Percentiles rank a stretch among this genome's conserved stretches.
phyloP scores from a whole-genome alignment of 37 sponge, comb jelly and placozoan species.

The Ianthella basta region DNA sequence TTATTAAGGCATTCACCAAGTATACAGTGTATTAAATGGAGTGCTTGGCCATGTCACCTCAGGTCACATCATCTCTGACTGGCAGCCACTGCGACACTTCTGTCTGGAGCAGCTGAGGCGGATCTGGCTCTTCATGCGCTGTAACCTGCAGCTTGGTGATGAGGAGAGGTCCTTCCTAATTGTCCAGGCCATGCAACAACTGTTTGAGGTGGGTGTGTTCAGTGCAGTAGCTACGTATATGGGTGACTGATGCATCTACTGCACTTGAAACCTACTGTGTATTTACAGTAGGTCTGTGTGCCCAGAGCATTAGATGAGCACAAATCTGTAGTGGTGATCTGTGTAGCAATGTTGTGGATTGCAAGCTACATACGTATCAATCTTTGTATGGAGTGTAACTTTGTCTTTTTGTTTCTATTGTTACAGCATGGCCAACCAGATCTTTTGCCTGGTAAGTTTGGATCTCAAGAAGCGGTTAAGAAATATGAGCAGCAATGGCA shows the following conservation, averaged over 20 bases:
- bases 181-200: slow-evolving; percentile 37
- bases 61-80: slow-evolving; percentile 71
- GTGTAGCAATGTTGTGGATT: too few relatives aligned
- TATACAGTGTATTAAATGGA: too few relatives aligned
- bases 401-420: not conserved
- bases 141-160: slow-evolving; percentile 67
- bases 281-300: not conserved
- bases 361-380: too few relatives aligned
- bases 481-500: not conserved
- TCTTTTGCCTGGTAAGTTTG: not conserved
- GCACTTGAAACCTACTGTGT: not conserved
- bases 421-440: not conserved
- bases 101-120: slow-evolving; percentile 84
- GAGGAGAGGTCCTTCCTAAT: slow-evolving; percentile 83
- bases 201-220: slow-evolving; percentile 47
- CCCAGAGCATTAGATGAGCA: not conserved
- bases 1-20: too few relatives aligned
- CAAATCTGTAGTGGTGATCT: too few relatives aligned
- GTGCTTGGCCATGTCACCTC: too few relatives aligned
- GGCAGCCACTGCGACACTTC: slow-evolving; percentile 84
- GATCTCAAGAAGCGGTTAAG: not conserved
- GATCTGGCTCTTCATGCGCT: slow-evolving; percentile 78
- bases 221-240: not conserved
- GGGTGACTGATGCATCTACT: not conserved
- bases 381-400: too few relatives aligned